Percentiles rank a stretch among this genome's conserved stretches.
phyloP scores from a whole-genome alignment of 2,113 vertebrate genomes.

The Triplophysa rosa region DNA sequence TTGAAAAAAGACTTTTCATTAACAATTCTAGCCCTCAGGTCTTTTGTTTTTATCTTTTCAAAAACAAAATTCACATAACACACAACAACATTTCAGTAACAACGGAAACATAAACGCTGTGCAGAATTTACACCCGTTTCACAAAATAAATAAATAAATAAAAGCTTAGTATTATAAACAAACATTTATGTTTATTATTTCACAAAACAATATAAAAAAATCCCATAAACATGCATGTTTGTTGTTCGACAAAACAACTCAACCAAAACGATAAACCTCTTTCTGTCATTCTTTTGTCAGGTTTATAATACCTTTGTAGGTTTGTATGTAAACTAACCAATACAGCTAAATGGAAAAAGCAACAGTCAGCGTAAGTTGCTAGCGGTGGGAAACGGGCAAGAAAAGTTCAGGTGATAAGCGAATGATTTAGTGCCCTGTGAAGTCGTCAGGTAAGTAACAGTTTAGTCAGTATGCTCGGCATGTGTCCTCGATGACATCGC shows the following conservation, averaged over 20 bases:
- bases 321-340: background rate
- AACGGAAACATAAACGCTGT: too few species aligned
- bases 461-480: background rate
- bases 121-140: too few species aligned
- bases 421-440: background rate
- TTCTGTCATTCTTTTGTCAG: background rate
- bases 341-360: background rate
- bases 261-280: background rate
- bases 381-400: background rate
- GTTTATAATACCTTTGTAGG: background rate
- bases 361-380: background rate
- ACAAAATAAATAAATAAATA: too few species aligned
- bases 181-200: background rate
- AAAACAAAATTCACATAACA: too few species aligned
- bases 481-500: slow-evolving; percentile 1
- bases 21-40: too few species aligned
- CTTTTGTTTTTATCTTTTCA: too few species aligned
- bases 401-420: background rate
- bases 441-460: background rate
- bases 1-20: too few species aligned
- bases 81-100: too few species aligned
- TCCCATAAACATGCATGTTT: background rate
- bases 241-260: background rate
- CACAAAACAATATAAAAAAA: background rate
- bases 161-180: too few species aligned